Conservation (phyloP, 2,113 vertebrate species). For the Paralichthys olivaceus region DNA sequence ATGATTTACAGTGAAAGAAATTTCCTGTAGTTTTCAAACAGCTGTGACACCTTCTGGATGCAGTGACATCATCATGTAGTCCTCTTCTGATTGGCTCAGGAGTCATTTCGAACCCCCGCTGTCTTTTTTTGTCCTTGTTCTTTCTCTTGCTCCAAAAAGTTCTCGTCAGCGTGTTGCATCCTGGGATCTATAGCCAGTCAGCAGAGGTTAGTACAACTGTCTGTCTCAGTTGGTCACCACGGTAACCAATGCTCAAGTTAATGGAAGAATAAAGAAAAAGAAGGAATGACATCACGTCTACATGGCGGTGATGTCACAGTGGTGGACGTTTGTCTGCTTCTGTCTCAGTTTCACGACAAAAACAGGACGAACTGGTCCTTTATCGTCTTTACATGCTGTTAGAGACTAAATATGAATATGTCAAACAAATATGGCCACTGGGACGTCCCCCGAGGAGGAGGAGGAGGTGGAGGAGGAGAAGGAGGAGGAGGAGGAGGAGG, state of each 20-base stretch:
- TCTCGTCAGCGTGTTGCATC: constrained; percentile 29
- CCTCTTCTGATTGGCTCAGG: constrained; percentile 20
- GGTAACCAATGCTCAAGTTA: constrained; percentile 44
- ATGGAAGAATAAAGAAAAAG: background rate
- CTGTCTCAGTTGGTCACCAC: constrained; percentile 9
- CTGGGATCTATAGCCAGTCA: constrained; percentile 46
- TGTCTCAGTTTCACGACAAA: constrained; percentile 15
- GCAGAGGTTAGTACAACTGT: constrained; percentile 53
- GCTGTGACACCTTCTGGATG: background rate
- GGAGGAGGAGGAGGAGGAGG: background rate
- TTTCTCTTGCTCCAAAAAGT: background rate
- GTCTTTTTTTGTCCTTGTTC: background rate
- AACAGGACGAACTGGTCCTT: constrained; percentile 22
- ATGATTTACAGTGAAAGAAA: background rate
- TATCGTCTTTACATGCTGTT: constrained; percentile 36
- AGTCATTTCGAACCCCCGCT: background rate
- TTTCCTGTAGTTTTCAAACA: background rate
- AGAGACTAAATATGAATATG: constrained; percentile 37
- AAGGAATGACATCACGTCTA: background rate
- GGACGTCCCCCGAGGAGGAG: constrained; percentile 35
- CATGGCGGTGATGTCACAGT: background rate
- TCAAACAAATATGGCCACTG: constrained; percentile 42
- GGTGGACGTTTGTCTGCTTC: background rate
- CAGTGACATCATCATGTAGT: constrained; percentile 34
- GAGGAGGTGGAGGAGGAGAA: constrained; percentile 19